Conservation (phyloP, 2,113 vertebrate genomes). For the Otocyon megalotis region DNA sequence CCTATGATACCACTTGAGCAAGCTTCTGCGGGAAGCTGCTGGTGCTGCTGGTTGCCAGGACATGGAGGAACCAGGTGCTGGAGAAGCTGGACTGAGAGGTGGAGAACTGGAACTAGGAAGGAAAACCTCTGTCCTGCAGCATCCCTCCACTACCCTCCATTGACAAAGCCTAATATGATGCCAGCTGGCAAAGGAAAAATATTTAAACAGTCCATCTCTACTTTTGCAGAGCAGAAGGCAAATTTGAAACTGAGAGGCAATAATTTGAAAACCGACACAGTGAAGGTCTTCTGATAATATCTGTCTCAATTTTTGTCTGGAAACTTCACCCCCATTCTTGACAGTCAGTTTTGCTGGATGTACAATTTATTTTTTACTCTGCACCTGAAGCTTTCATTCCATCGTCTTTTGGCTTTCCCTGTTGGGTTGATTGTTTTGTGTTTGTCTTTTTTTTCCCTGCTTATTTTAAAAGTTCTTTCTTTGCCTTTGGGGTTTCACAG, state of each 20-base stretch:
- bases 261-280: not conserved
- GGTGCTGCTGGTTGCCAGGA: not conserved
- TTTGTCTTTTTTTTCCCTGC: not conserved
- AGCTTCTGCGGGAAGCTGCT: not conserved
- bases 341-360: not conserved
- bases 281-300: not conserved
- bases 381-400: not conserved
- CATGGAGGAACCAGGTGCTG: not conserved
- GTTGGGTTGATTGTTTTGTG: not conserved
- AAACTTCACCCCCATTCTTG: not conserved
- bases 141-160: not conserved
- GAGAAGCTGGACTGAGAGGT: not conserved
- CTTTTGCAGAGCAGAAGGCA: not conserved
- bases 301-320: not conserved
- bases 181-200: not conserved
- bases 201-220: not conserved
- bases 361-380: not conserved
- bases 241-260: not conserved
- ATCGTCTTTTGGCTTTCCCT: not conserved
- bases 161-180: not conserved
- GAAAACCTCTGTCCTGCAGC: not conserved
- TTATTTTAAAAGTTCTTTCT: conserved; percentile 13
- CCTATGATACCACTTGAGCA: not conserved
- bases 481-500: conserved; percentile 34
- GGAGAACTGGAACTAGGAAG: not conserved